Percentiles rank a stretch among this genome's conserved stretches.
Conservation (phyloP, 2,113 vertebrate species). For the Furnarius figulus region DNA sequence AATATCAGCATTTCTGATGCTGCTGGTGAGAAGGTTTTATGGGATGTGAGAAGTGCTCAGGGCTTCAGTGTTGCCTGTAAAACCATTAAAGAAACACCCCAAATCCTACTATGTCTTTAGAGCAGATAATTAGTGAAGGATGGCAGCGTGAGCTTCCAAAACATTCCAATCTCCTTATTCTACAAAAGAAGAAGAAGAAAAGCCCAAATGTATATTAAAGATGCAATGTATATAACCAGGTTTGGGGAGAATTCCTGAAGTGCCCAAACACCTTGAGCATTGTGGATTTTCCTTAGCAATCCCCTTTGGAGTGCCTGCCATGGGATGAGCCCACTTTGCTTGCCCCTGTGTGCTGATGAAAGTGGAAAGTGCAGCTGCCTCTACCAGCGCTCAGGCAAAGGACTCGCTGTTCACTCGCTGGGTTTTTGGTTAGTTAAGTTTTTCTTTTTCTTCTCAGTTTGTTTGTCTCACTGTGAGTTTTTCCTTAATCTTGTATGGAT, state of each 20-base stretch:
- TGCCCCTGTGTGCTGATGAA: background rate
- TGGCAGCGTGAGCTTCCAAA: background rate
- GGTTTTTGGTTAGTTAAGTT: background rate
- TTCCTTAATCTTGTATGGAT: background rate
- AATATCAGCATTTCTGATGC: accelerated
- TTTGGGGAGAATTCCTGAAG: background rate
- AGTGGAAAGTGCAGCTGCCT: background rate
- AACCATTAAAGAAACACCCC: background rate
- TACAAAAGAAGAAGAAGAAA: background rate
- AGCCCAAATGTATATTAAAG: background rate
- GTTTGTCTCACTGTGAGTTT: background rate
- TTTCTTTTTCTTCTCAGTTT: background rate
- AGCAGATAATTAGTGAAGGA: background rate
- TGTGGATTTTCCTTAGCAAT: background rate
- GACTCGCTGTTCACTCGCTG: background rate
- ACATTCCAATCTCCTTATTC: background rate
- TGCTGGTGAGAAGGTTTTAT: background rate
- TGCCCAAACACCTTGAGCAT: background rate
- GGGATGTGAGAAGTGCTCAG: background rate
- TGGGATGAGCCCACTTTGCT: background rate
- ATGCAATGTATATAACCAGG: background rate
- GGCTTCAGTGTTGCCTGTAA: background rate
- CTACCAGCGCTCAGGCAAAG: background rate
- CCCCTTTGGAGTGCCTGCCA: background rate
- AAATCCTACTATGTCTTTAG: accelerated